Conservation (phyloP, 2,888 invertebrate genomes). For the Netelia virgata region DNA sequence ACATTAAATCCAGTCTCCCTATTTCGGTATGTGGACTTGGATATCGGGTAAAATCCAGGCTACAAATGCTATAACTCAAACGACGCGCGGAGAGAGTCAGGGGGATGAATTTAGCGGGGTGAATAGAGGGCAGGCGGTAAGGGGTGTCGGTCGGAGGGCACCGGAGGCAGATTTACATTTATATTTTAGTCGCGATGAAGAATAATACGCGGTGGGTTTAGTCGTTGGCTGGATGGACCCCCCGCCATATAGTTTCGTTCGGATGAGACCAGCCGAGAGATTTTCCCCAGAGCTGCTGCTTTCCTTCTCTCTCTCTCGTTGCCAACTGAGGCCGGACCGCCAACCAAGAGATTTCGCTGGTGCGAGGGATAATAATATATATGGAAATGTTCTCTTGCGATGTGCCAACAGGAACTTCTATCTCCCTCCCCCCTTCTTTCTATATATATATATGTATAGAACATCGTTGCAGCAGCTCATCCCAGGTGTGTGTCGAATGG, state of each 20-base stretch:
- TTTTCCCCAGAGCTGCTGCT: constrained; percentile 46
- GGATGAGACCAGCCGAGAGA: constrained; percentile 48
- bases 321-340: constrained; percentile 40
- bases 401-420: constrained; percentile 52
- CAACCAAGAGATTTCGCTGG: constrained; percentile 57
- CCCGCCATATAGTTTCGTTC: constrained; percentile 44
- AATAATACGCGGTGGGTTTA: constrained; percentile 67
- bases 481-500: constrained; percentile 35
- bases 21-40: too few relatives aligned
- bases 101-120: neutral
- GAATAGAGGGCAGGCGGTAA: neutral
- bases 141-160: constrained; percentile 16
- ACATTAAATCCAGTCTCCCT: too few relatives aligned
- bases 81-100: constrained; percentile 62
- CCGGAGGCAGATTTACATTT: constrained; percentile 72
- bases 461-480: neutral
- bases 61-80: constrained; percentile 71
- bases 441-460: neutral
- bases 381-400: constrained; percentile 74
- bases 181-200: constrained; percentile 69
- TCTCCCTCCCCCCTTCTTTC: neutral
- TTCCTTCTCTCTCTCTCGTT: neutral
- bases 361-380: constrained; percentile 73
- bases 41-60: too few relatives aligned
- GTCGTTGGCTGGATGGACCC: constrained; percentile 31